Evolutionary conservation across 2,888 invertebrate genomes (phyloP).

Genomic region (Caradrina clavipalpis): DNA sequence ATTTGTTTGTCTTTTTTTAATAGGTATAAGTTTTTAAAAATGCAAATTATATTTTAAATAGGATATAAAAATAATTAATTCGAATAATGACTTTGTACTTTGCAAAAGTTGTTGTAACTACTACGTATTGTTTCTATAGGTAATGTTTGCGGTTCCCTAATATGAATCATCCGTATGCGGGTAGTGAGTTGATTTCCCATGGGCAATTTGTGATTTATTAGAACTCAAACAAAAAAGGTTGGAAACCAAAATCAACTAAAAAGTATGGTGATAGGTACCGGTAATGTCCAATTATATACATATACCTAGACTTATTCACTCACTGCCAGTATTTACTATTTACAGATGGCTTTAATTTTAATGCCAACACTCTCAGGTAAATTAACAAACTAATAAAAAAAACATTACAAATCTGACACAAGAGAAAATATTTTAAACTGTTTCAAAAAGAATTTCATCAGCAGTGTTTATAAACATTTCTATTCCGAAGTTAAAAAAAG

Average conservation of each 20-base stretch:
- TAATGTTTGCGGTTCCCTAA: conserved; percentile 42
- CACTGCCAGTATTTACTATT: too few species aligned
- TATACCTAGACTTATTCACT: too few species aligned
- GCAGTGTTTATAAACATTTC: conserved; percentile 13
- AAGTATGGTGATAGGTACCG: conserved; percentile 19
- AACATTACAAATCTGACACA: neutral
- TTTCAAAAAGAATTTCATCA: neutral
- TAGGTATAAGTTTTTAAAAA: too few species aligned
- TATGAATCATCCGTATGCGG: conserved; percentile 39
- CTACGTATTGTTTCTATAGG: neutral
- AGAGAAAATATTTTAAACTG: neutral
- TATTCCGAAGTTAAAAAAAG: conserved; percentile 33
- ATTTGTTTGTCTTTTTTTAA: too few species aligned
- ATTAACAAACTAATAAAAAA: too few species aligned
- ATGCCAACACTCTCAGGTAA: too few species aligned
- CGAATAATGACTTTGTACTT: too few species aligned
- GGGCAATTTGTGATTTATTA: conserved; percentile 61
- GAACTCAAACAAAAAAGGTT: conserved; percentile 44
- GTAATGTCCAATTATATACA: neutral
- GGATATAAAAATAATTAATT: too few species aligned
- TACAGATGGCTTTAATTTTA: too few species aligned
- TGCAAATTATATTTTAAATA: too few species aligned
- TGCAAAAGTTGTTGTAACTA: too few species aligned
- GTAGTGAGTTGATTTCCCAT: conserved; percentile 64
- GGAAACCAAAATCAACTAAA: conserved; percentile 29